A percentile compares a stretch with the other conserved stretches of the same genome.
These are phyloP conservation scores for Muscidifurax raptorellus DNA, from an alignment of 1,140 invertebrate species.

Conservation along the genomic window DNA sequence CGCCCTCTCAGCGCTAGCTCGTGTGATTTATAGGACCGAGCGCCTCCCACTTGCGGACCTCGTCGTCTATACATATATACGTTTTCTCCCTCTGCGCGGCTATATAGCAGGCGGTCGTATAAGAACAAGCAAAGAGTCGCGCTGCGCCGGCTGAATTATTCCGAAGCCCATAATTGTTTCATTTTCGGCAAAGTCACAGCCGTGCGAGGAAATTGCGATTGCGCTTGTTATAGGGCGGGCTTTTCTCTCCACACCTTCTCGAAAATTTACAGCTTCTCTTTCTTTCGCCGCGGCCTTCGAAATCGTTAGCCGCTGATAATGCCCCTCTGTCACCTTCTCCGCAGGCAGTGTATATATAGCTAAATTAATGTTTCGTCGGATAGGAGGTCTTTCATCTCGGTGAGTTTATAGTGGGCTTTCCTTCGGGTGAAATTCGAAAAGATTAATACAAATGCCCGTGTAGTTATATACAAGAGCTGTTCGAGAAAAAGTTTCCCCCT, in stretches of 20 bases:
- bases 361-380: not conserved
- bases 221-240: slow-evolving; percentile 19
- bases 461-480: too few species aligned
- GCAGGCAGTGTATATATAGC: not conserved
- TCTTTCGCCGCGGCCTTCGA: not conserved
- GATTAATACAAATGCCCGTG: not conserved
- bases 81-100: not conserved
- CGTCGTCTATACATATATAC: too few species aligned
- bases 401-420: not conserved
- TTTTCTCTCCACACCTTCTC: slow-evolving; percentile 6
- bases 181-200: slow-evolving; percentile 12
- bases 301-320: not conserved
- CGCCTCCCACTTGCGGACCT: not conserved
- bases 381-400: not conserved
- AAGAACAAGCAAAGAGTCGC: slow-evolving; percentile 26
- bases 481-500: not conserved
- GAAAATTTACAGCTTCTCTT: slow-evolving; percentile 8
- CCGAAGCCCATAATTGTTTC: slow-evolving; percentile 50
- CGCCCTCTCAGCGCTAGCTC: slow-evolving; percentile 41
- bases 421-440: not conserved
- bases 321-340: not conserved
- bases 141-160: slow-evolving; percentile 68
- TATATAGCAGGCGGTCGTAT: not conserved
- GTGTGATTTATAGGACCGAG: slow-evolving; percentile 16
- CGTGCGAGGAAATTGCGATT: not conserved